A percentile compares a stretch with the other conserved stretches of the same genome.
phyloP scores from a whole-genome alignment of 1,140 invertebrate genomes.

The Drosophila ambigua region DNA sequence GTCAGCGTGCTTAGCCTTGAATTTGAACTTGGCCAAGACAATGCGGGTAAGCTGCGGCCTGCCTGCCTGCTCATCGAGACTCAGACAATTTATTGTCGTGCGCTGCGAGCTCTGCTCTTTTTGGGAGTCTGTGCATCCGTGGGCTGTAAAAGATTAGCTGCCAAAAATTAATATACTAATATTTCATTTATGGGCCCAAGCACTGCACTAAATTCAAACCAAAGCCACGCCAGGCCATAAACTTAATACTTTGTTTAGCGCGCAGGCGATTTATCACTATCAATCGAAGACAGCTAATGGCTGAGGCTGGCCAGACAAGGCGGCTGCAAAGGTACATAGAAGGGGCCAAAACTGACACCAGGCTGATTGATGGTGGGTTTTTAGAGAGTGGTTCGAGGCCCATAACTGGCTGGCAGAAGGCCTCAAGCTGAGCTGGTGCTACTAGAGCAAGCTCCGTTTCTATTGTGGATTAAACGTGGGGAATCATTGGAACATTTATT shows the following conservation, averaged over 20 bases:
- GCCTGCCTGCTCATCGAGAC: constrained; percentile 41
- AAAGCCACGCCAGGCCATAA: constrained; percentile 49
- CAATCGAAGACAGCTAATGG: constrained; percentile 23
- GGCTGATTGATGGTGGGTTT: constrained; percentile 33
- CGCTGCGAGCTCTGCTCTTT: background rate
- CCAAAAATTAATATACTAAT: constrained; percentile 44
- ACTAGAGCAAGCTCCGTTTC: too few relatives aligned
- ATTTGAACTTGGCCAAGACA: constrained; percentile 77
- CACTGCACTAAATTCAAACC: constrained; percentile 45
- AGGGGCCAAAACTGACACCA: constrained; percentile 20
- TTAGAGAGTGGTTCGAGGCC: background rate
- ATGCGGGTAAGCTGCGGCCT: constrained; percentile 30
- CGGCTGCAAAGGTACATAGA: constrained; percentile 20
- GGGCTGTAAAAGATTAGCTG: constrained; percentile 58
- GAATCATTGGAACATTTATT: too few relatives aligned
- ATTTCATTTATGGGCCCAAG: constrained; percentile 27
- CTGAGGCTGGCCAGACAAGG: constrained; percentile 30
- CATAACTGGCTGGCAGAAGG: too few relatives aligned
- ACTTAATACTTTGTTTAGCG: constrained; percentile 38
- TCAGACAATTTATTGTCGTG: constrained; percentile 42
- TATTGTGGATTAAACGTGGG: too few relatives aligned
- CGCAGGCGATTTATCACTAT: constrained; percentile 53
- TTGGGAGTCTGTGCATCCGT: constrained; percentile 17
- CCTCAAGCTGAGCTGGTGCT: too few relatives aligned
- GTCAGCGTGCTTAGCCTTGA: constrained; percentile 71